Percentiles rank a stretch among this genome's conserved stretches.
These are phyloP conservation scores for Oncorhynchus clarkii DNA, from an alignment of 2,113 vertebrate species.

Conservation along the genomic window DNA sequence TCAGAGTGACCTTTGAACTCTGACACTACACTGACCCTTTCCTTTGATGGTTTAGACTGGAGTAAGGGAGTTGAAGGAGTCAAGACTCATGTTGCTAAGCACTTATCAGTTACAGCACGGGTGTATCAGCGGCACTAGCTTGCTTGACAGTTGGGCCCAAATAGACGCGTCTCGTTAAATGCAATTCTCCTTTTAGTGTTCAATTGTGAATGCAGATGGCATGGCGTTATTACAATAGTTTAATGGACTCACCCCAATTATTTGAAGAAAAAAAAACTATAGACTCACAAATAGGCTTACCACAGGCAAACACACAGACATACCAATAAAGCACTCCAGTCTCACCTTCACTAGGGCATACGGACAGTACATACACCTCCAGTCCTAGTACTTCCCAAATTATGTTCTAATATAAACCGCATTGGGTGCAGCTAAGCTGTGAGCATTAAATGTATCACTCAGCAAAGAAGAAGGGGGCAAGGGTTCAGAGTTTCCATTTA, in stretches of 20 bases:
- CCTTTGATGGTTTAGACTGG: background rate
- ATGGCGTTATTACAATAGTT: background rate
- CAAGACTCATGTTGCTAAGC: constrained; percentile 46
- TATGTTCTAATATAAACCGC: constrained; percentile 10
- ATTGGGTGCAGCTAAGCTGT: constrained; percentile 7
- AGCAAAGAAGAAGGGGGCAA: background rate
- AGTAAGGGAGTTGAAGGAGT: background rate
- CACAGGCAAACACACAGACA: background rate
- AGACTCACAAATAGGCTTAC: background rate
- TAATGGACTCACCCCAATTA: background rate
- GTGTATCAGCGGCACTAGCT: background rate
- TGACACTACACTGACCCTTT: background rate
- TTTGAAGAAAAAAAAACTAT: background rate
- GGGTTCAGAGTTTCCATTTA: constrained; percentile 40
- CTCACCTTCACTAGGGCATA: constrained; percentile 4
- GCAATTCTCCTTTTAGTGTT: background rate
- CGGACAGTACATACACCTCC: background rate
- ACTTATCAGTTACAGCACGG: constrained; percentile 20
- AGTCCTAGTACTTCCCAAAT: background rate
- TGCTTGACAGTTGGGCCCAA: constrained; percentile 23
- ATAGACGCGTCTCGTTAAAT: background rate
- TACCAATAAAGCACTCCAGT: background rate
- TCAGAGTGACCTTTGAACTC: background rate
- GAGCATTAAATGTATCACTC: constrained; percentile 19
- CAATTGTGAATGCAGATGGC: background rate